Evolutionary conservation across 2,888 invertebrate species (phyloP), one percentile per base, ranked within the genome.

Genomic region (Scaptomyza parva): DNA sequence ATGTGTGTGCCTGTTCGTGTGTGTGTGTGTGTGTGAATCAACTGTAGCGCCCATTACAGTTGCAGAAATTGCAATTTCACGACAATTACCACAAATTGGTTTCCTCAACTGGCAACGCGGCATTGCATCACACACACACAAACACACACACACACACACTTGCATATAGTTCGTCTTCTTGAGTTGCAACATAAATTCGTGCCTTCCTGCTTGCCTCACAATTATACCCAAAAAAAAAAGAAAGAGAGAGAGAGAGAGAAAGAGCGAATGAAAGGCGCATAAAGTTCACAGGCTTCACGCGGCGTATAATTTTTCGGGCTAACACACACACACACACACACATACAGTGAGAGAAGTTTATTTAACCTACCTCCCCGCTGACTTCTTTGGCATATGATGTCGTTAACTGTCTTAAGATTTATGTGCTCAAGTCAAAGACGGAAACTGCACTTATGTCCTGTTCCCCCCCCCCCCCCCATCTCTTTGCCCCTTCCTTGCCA

Each of bases 41-140:
- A 54, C 44, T 55, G 70, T 44, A 60, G 55, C 62, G 24, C 58
- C 78, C 86, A 78, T 86, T 80, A 80, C 83, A 83, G 86, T 79
- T 84, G 79, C 80, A 82, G 87, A 78, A 86, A 85, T 76, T 84
- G 87, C 84, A 86, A 85, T 86, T 85, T 86, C 86, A 77, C 86
- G 86, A 87, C 87, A 86, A 86, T 86, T 86, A 86, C 86, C 86
- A 81, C 86, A 86, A 86, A 86, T 86, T 86, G 86, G 82, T 82
- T 82, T 85, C 86, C 86, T 82, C 85, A 85, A 85, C 82, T 78
- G 74, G 76, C 69, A 26, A 26, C 33, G 69, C 64, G 61, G 35
- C 35, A 37, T 8, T 37, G 35, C 35, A 17, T 37, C 8, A 17
- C 35, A 35, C 35, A 33, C 33, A 33, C n/a, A 14, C 17, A 35